phyloP scores from a whole-genome alignment of 92 coral and sea anemone species.

The Plumapathes pennacea region DNA sequence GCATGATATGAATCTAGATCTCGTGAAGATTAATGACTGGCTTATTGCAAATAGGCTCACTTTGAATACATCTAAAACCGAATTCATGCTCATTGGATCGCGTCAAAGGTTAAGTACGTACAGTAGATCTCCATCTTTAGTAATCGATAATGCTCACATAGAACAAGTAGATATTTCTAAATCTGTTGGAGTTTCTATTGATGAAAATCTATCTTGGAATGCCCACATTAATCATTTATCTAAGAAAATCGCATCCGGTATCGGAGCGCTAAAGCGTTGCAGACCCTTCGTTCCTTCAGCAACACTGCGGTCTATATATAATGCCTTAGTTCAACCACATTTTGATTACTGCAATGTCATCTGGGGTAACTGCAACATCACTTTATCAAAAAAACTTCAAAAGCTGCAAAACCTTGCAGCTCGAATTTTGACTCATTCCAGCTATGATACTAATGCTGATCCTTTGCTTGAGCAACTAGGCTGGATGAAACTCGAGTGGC shows the following conservation, averaged over 20 bases:
- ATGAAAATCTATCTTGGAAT: conserved; percentile 19
- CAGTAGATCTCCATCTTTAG: conserved; percentile 6
- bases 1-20: conserved; percentile 5
- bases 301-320: conserved; percentile 4
- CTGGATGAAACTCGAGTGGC: too few relatives aligned
- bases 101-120: conserved; percentile 24
- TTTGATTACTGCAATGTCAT: conserved; percentile 2
- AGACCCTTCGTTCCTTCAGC: conserved; percentile 1
- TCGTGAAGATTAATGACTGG: conserved; percentile 12
- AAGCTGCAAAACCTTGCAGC: too few relatives aligned
- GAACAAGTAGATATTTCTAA: conserved; percentile 16
- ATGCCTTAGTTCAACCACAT: conserved; percentile 8
- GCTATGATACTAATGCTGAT: too few relatives aligned
- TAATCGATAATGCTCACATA: conserved; percentile 16
- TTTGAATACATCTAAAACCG: conserved; percentile 25
- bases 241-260: conserved; percentile 21
- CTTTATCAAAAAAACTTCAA: neutral
- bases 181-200: conserved; percentile 5
- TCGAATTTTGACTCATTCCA: too few relatives aligned
- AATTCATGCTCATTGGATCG: conserved; percentile 36
- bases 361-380: conserved; percentile 2
- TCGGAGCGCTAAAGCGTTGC: conserved; percentile 10
- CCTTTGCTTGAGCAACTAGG: too few relatives aligned
- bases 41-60: conserved; percentile 22
- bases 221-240: conserved; percentile 2